These are phyloP conservation scores for Ypsolopha sequella DNA, from an alignment of 2,888 invertebrate genomes.

Conservation along the genomic window DNA sequence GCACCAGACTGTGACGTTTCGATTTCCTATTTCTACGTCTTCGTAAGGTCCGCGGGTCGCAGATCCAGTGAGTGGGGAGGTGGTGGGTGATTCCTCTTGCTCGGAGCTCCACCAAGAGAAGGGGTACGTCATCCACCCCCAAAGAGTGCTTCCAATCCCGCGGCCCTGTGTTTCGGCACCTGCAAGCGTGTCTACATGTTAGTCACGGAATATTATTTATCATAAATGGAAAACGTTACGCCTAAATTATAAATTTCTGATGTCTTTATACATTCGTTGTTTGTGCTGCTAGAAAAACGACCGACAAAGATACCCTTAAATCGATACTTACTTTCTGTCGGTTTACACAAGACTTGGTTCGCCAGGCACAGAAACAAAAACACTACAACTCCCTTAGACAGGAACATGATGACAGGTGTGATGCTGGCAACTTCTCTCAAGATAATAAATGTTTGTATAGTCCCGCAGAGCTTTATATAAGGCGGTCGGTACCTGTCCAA, in stretches of 20 bases:
- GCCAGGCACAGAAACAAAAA: conserved; percentile 30
- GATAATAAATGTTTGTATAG: conserved; percentile 44
- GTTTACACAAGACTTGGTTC: conserved; percentile 34
- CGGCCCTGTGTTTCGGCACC: conserved; percentile 41
- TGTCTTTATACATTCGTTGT: too few species aligned
- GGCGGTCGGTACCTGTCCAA: conserved; percentile 13
- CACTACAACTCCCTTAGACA: conserved; percentile 25
- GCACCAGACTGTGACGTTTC: conserved; percentile 55
- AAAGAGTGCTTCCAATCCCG: conserved; percentile 46
- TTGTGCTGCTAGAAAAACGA: too few species aligned
- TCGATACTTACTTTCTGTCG: conserved; percentile 40
- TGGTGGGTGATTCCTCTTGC: background rate
- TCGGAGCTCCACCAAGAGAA: conserved; percentile 39
- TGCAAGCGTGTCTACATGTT: conserved; percentile 31
- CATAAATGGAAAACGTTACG: too few species aligned
- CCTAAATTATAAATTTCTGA: too few species aligned
- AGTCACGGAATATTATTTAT: conserved; percentile 6
- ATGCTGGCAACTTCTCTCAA: conserved; percentile 18
- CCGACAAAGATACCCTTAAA: too few species aligned
- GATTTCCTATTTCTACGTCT: conserved; percentile 34
- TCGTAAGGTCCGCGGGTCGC: conserved; percentile 24
- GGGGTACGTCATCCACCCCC: conserved; percentile 61
- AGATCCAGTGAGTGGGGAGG: background rate
- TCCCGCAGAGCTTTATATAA: conserved; percentile 39
- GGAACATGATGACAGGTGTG: conserved; percentile 29